Conservation (phyloP, 2,113 vertebrate species). For the Drymodes brunneopygia region DNA sequence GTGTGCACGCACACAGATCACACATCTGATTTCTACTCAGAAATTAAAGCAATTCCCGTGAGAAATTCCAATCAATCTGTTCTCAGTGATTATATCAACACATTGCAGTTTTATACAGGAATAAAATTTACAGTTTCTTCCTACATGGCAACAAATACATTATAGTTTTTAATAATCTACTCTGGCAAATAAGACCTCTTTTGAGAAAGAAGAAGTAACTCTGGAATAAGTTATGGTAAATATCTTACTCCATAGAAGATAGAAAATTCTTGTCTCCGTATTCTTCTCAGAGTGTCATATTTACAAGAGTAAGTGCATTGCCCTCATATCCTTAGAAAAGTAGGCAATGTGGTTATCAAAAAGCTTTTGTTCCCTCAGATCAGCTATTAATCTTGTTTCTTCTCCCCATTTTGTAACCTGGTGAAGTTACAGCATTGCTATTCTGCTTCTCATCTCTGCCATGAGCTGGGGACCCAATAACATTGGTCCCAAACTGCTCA, state of each 20-base stretch:
- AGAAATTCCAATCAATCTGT: not conserved
- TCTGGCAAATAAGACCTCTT: not conserved
- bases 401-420: not conserved
- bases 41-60: not conserved
- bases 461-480: not conserved
- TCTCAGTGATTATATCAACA: not conserved
- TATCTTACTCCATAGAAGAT: not conserved
- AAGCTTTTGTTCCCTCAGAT: not conserved
- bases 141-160: not conserved
- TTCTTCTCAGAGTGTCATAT: not conserved
- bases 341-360: not conserved
- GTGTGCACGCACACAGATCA: not conserved
- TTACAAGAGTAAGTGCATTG: not conserved
- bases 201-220: not conserved
- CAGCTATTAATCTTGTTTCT: not conserved
- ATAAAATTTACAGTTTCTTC: not conserved
- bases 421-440: not conserved
- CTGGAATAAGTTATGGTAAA: not conserved
- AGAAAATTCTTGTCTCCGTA: not conserved
- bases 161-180: not conserved
- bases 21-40: not conserved
- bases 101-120: not conserved
- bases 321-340: not conserved
- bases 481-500: not conserved
- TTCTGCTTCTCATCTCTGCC: not conserved